Evolutionary conservation across 2,888 invertebrate species (phyloP), one percentile per base, ranked within the genome.

Genomic region (Petrophora chlorosata): DNA sequence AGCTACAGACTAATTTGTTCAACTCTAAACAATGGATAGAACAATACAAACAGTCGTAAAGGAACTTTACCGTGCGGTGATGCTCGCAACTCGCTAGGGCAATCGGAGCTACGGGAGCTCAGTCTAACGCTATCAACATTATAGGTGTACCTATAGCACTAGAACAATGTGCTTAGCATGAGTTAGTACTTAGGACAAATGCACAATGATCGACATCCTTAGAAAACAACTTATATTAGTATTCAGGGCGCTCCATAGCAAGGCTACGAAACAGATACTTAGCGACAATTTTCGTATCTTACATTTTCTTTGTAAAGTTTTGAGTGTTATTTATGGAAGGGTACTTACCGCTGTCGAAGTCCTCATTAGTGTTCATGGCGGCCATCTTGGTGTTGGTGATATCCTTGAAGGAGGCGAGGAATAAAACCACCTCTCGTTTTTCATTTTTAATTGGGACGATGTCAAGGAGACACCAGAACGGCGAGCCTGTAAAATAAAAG

Each of bases 371-470:
- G 76, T 93, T 94, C 94, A 95, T 94, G 84, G 96, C 95, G 61
- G 94, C 94, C 94, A 95, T 95, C 91, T 97, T 97, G 65, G 96
- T 95, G 84, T 96, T 94, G 51, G 98, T 97, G 85, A 98, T 97
- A 88, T 98, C 98, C 91, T 98, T 98, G 91, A 98, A 98, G 13
- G 98, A 98, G 56, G 98, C 98, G 80, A 98, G 93, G 85, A 97
- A 98, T 70, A 98, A 92, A 17, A 98, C 98, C 75, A 98, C 98
- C 91, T 98, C 98, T 57, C 98, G 94, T 86, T 98, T 98, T 85
- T 98, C 98, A 92, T 98, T 98, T 92, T 98, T 98, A 89, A 98
- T 98, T 76, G 98, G 98, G 56, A 98, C 98, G 83, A 98, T 97
- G 90, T 98, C 98, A 88, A 98, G 93, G 67, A 98, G 93, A 90